Conservation (phyloP, 2,797 vertebrate genomes). For the Scarus forsteni region DNA sequence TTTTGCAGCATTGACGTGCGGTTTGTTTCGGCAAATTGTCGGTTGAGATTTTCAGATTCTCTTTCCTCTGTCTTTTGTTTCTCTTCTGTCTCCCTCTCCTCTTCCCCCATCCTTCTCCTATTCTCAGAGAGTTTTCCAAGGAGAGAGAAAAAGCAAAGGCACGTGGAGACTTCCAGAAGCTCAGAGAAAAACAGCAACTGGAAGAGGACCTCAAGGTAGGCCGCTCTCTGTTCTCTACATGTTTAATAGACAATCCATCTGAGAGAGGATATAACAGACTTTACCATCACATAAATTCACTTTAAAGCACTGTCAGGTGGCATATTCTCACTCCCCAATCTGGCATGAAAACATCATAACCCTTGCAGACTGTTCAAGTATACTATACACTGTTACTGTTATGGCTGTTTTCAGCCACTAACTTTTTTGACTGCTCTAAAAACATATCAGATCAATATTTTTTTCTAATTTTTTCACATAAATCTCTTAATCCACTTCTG, state of each 20-base stretch:
- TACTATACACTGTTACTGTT: no score
- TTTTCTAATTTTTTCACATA: no score
- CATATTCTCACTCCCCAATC: neutral
- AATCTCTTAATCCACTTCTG: no score
- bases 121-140: slow-evolving; percentile 96
- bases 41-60: slow-evolving; percentile 71
- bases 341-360: neutral
- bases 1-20: slow-evolving; percentile 16
- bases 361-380: no score
- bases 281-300: neutral
- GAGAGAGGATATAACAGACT: neutral
- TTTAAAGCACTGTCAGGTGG: neutral
- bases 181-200: slow-evolving; percentile 96
- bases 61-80: slow-evolving; percentile 6
- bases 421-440: no score
- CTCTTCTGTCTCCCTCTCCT: slow-evolving; percentile 50
- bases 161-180: slow-evolving; percentile 97
- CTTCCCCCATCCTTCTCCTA: slow-evolving; percentile 37
- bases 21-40: slow-evolving; percentile 25
- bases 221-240: slow-evolving; percentile 5
- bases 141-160: slow-evolving; percentile 98
- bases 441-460: no score
- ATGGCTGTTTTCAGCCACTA: no score
- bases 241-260: neutral
- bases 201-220: slow-evolving; percentile 92